Base-by-base conservation (phyloP, 2,888 invertebrate species). In the Pammene aurita region DNA sequence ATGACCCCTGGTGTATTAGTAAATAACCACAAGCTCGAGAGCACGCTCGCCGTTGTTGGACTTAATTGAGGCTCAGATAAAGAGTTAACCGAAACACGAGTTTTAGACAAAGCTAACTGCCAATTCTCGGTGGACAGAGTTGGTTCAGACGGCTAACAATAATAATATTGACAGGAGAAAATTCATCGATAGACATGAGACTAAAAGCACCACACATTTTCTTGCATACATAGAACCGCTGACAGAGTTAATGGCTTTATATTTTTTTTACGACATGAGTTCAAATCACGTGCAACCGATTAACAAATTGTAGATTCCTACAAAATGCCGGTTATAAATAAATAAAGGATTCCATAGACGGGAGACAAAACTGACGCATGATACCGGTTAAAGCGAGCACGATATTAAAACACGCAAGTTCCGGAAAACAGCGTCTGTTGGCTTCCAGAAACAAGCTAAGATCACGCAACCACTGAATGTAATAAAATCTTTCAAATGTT, bases 21-120 rank as follows among this genome's bases (percentile, higher is more conserved):
- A 84, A 87, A 86, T 85, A 84, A 86, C 82, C 84, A 86, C 84
- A 78, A 84, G 82, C 72, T 74, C 73, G 83, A 81, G 83, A 84
- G 87, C 86, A 86, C 85, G 84, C 83, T 76, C 76, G 75, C 75
- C 77, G 82, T 80, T 86, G 87, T 85, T 76, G 70, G 77, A 83
- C 81, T 84, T 86, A 88, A 91, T 89, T 85, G 87, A 88, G 84
- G 85, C 84, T 87, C 83, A 84, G 85, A 86, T 79, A 62, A 50
- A 64, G 50, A 78, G 80, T 84, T 82, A 78, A 77, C 77, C 77
- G 80, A 80, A 85, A 85, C 85, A 84, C 81, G 84, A 84, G 78
- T 84, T 80, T 81, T 76, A 78, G 78, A 87, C 87, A 88, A 90
- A 86, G 86, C 80, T 80, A n/a, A 77, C 84, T 84, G 85, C 86